Evolutionary conservation across 2,113 vertebrate species (phyloP), one percentile per base, ranked within the genome.

Genomic region (Uropsilus gracilis): DNA sequence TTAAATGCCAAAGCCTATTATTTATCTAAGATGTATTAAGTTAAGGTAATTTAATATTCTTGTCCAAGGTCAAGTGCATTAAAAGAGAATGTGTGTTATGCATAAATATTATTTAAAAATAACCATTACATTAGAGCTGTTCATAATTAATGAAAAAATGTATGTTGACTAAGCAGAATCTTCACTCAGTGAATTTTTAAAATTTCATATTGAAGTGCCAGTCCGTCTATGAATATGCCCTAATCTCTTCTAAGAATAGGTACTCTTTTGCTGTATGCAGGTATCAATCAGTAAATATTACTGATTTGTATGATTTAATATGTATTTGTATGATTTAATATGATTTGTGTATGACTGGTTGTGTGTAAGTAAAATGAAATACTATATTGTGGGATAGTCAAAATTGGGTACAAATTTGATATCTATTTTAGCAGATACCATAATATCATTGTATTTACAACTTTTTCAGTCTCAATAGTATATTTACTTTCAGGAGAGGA

Each of bases 1-100:
- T 87, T 91, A 89, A 95, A 91, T 92, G 59, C 66, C 91, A 96
- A 46, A 84, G 18, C n/a, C 34, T 87, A 34, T 80, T 95, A 84
- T 84, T 91, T 92, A 92, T 73, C 71, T 85, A 64, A 89, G 50
- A 80, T 91, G 6, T 22, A 68, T 13, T 89, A 95, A 91, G 28
- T 44, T 89, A 73, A 88, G 50, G 71, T 80, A 82, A 94, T 94
- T 95, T 93, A 85, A 82, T 73, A 44, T 92, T 80, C 48, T 68
- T 93, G 55, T 32, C 20, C 37, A 89, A 91, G 80, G 86, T 97
- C 86, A 92, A 94, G 30, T 91, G 32, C 28, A 89, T 95, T 87
- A 90, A 81, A 81, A 85, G 20, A 85, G 34, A 85, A 77, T 69
- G 13, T 59, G 55, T 59, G 34, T 84, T 76, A 61, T 89, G 44